Base-by-base conservation (phyloP, 2,797 vertebrate genomes). In the Hydrolagus colliei region DNA sequence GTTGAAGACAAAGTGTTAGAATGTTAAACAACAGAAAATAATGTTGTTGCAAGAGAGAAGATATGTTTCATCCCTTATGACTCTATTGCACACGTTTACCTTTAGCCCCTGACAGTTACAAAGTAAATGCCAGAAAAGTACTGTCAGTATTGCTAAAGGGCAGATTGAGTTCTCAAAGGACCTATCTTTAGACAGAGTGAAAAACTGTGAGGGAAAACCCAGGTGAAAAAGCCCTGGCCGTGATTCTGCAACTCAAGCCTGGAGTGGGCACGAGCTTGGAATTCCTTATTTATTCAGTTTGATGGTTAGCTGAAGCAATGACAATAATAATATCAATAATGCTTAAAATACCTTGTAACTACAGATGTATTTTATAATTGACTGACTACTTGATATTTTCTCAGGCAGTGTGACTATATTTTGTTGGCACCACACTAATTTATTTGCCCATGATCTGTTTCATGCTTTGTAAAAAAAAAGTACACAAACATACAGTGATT, bases 61-160 rank as follows among this genome's bases (percentile, higher is more conserved):
- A 73, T 73, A n/a, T 80, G 72, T 87, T 88, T 86, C 77, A 22
- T 73, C 86, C 85, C 86, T 84, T 0, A 12, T 86, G 87, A 86
- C 22, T 87, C 85, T 87, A 85, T 86, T 88, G 32, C 22, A 86
- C 11, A 3, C 88, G 8, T 78, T 88, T 86, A 85, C 86, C 90
- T 89, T 89, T 89, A 90, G 74, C 73, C 41, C 88, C 71, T 89
- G 78, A 86, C 87, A 89, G 78, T 85, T 90, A 85, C 73, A 82
- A 86, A 14, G 87, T 65, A 89, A 87, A 88, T 89, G 86, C 88
- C 87, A 90, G 86, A 76, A 88, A 89, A 72, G 59, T 86, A 88
- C 90, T 89, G 88, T 85, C 85, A 61, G 80, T 86, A 87, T 41
- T 86, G 86, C 76, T 87, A 87, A 90, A 91, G 86, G 87, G 86